Conservation (phyloP, 2,888 invertebrate genomes). For the Lasioglossum leucozonium region DNA sequence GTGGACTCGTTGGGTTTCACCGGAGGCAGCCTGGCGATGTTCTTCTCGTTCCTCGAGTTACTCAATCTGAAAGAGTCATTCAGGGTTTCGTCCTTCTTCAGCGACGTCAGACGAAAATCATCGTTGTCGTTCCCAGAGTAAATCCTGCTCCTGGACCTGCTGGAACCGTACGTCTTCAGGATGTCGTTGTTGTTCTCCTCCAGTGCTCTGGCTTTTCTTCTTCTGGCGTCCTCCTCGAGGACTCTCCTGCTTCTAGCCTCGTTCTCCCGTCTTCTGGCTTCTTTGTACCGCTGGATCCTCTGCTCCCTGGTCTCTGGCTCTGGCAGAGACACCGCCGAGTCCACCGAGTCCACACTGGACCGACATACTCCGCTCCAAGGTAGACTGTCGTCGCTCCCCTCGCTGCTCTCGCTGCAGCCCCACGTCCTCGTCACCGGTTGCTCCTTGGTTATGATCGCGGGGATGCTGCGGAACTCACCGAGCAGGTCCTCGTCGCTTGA, state of each 20-base stretch:
- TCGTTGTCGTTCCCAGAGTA: conserved; percentile 64
- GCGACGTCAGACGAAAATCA: conserved; percentile 22
- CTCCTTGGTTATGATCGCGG: conserved; percentile 71
- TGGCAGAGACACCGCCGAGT: conserved; percentile 71
- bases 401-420: conserved; percentile 83
- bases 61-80: conserved; percentile 33
- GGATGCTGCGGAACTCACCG: conserved; percentile 72
- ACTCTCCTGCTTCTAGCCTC: conserved; percentile 80
- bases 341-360: conserved; percentile 79
- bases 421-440: conserved; percentile 75
- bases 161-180: conserved; percentile 51
- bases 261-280: conserved; percentile 80
- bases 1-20: conserved; percentile 64
- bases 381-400: conserved; percentile 82
- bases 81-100: conserved; percentile 50
- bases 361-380: conserved; percentile 77
- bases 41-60: conserved; percentile 51
- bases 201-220: conserved; percentile 71
- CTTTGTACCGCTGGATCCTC: conserved; percentile 82
- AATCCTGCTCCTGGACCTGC: conserved; percentile 54
- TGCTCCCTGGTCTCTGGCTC: conserved; percentile 80
- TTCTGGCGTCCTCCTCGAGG: conserved; percentile 80
- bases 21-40: conserved; percentile 62
- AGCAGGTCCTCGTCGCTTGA: conserved; percentile 82
- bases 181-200: conserved; percentile 77